Evolutionary conservation across 2,113 vertebrate species (phyloP).

Genomic region (Galemys pyrenaicus): DNA sequence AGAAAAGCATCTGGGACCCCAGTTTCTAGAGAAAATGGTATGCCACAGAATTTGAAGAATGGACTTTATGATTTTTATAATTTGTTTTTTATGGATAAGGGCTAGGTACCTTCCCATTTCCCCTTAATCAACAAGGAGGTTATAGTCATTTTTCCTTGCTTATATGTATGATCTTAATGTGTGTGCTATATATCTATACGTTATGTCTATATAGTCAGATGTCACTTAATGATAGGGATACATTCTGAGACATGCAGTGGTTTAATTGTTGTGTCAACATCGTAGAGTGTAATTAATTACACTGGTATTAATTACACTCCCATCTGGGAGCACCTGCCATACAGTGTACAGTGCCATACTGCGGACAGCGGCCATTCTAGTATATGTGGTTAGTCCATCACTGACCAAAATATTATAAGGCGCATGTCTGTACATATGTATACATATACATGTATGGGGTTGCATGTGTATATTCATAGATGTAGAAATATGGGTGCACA

Average conservation of each 20-base stretch:
- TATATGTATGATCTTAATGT: not conserved
- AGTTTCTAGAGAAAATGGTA: not conserved
- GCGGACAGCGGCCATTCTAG: not conserved
- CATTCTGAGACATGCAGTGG: not conserved
- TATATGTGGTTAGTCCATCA: not conserved
- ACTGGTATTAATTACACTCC: too few relatives aligned
- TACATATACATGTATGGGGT: not conserved
- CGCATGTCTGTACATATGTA: not conserved
- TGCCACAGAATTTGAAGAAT: not conserved
- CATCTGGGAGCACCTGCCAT: not conserved
- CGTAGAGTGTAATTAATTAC: not conserved
- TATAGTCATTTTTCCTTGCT: conserved; percentile 48
- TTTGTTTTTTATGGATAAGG: conserved; percentile 55
- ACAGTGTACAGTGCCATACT: too few relatives aligned
- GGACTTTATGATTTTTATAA: not conserved
- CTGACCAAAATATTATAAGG: not conserved
- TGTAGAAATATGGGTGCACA: too few relatives aligned
- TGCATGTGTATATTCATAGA: too few relatives aligned
- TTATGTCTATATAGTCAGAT: not conserved
- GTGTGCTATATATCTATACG: not conserved
- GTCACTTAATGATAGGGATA: not conserved
- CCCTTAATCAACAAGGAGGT: not conserved
- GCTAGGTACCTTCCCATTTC: conserved; percentile 65
- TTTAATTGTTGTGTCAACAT: not conserved
- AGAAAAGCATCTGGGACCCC: not conserved